Base-by-base conservation (phyloP, 53 echinoderm and acorn worm species). In the Holothuria leucospilota region DNA sequence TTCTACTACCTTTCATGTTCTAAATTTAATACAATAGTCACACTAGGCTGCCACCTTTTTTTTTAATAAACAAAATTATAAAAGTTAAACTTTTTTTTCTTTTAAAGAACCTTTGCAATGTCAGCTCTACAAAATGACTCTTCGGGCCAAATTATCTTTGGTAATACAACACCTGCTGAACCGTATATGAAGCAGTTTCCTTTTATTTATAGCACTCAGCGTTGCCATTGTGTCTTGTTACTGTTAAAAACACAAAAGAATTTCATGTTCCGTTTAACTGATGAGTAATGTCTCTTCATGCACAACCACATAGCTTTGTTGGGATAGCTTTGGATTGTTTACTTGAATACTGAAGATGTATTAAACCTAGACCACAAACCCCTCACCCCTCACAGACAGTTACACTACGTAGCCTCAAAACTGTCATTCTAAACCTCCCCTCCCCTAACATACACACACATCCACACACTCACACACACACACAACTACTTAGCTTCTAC, bases 301-400 rank as follows among this genome's bases (percentile, higher is more conserved):
- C 53, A 73, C 80, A 51, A 80, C 80, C 80, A 80, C 80, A 80
- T 80, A 80, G 80, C 60, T 80, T 80, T 80, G 80, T 80, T 80
- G 80, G 80, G 80, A 80, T 80, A 80, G 14, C 59, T 23, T 56
- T 2, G 18, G 56, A 16, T 56, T 18, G 16, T 4, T 56, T 18
- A 56, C 56, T 16, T 56, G 56, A 56, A 56, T 56, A 56, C 56
- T 56, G 56, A 16, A 56, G 56, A 56, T 18, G 18, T 56, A 10
- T 56, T 16, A 18, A 56, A 15, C 56, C 56, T 56, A 56, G 56
- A 56, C 15, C 1, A 56, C 18, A 56, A 12, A 56, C 18, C 56
- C 56, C 56, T 18, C 56, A 56, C 18, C 56, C 56, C 56, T 18
- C 18, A 1, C 16, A 15, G 49, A 56, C 16, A 56, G 56, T 56